Base-by-base conservation (phyloP, 1,140 invertebrate genomes). In the Bicyclus anynana region DNA sequence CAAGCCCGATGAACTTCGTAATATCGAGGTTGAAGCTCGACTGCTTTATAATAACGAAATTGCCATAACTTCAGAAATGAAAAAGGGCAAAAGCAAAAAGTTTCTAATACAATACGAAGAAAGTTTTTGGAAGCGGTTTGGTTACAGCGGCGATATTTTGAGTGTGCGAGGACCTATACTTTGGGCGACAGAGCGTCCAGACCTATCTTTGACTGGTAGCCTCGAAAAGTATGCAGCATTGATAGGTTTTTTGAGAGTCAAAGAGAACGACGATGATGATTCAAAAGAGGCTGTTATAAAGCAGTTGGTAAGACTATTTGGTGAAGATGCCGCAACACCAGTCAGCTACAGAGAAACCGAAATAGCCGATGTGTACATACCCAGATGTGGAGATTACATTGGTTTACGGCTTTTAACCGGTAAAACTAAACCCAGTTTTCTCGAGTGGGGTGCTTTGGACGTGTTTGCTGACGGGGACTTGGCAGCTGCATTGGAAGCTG, bases 61-160 rank as follows among this genome's bases (percentile, higher is more conserved):
- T 9, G 40, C 46, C 26, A 65, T 77, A 20, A 53, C 65, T 16
- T 53, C 54, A 3, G 54, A 53, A 7, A 76, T 87, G 74, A 62
- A 40, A 38, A 70, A 65, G 27, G 78, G 83, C 0, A 55, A 46
- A 16, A 70, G 70, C 0, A 84, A 75, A 35, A 84, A 78, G 53
- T 87, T 86, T 46, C 29, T 60, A 9, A 55, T 87, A 16, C 74
- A 80, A 60, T 87, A 86, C 51, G 72, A 74, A 29, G 63, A 77
- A 14, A 67, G 72, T 49, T 80, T 86, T 58, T 87, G 84, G 83
- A 59, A 56, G 29, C 44, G 46, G 9, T 50, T 73, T 27, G 82
- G 81, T 12, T 86, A 76, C 14, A 87, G 84, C 53, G 84, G 84
- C 2, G 84, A 86, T 37, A 84, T 86, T 46, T 62, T 87, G 4